phyloP scores from a whole-genome alignment of 2,113 vertebrate species.

The Grammomys dolichurus region DNA sequence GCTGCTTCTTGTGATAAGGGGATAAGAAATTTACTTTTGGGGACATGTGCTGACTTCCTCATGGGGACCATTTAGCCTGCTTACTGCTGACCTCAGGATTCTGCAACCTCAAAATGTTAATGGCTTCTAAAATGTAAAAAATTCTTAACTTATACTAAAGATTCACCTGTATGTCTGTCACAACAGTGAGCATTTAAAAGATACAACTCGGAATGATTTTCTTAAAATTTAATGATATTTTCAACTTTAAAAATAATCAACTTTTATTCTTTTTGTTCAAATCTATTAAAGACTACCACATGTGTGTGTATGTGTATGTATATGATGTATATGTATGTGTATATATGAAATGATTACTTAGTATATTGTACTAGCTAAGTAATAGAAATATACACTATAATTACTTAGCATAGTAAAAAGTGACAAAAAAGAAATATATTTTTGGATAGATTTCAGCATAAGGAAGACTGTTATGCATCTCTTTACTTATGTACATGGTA shows the following conservation, averaged over 20 bases:
- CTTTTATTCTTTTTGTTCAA: neutral
- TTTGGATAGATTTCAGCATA: neutral
- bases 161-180: neutral
- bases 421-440: neutral
- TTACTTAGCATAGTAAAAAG: neutral
- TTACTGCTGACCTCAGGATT: conserved; percentile 79
- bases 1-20: conserved; percentile 80
- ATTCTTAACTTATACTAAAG: conserved; percentile 39
- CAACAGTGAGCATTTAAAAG: neutral
- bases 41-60: conserved; percentile 73
- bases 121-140: conserved; percentile 64
- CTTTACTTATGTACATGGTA: neutral
- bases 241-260: neutral
- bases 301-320: neutral
- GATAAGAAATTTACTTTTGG: conserved; percentile 79
- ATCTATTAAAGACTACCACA: neutral
- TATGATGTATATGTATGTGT: neutral
- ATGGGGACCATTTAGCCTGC: conserved; percentile 56
- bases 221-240: neutral
- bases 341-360: neutral
- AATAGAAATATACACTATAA: neutral
- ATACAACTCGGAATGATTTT: neutral
- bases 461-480: neutral
- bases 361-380: neutral
- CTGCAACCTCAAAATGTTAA: conserved; percentile 72